Percentiles rank a stretch among this genome's conserved stretches.
Evolutionary conservation across 2,113 vertebrate genomes (phyloP).

Genomic region (Eira barbara): DNA sequence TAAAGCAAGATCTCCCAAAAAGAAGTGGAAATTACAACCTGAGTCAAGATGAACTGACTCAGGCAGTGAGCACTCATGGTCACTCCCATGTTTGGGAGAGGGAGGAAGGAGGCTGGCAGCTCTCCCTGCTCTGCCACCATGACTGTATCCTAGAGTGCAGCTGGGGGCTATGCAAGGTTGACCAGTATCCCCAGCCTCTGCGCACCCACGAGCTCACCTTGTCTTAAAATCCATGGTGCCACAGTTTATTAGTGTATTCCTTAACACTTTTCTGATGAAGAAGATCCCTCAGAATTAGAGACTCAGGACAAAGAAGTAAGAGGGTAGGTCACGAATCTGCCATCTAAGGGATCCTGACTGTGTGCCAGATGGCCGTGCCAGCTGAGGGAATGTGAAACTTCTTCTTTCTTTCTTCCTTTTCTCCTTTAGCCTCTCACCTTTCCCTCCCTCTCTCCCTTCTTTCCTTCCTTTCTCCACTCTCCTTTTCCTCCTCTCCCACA

Average conservation of each 20-base stretch:
- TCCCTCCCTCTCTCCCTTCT: not conserved
- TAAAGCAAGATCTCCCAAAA: not conserved
- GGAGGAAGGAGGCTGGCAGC: fast-evolving
- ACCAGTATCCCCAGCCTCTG: not conserved
- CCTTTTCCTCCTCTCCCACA: not conserved
- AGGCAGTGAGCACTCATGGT: not conserved
- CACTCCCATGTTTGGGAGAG: fast-evolving
- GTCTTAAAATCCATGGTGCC: not conserved
- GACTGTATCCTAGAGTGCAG: not conserved
- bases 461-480: not conserved
- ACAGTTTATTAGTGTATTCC: not conserved
- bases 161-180: not conserved
- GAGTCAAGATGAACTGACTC: not conserved
- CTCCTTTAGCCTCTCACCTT: no score
- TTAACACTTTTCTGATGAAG: not conserved
- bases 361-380: not conserved
- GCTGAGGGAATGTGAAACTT: not conserved
- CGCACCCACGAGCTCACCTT: not conserved
- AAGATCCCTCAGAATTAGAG: not conserved
- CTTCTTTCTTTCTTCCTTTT: not conserved
- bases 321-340: not conserved
- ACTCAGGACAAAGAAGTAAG: not conserved
- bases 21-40: not conserved
- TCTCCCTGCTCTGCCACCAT: not conserved
- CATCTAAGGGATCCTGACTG: not conserved